Percentiles rank a stretch among this genome's conserved stretches.
Conservation (phyloP, 2,797 vertebrate species). For the Enteromius afrohamiltoni region DNA sequence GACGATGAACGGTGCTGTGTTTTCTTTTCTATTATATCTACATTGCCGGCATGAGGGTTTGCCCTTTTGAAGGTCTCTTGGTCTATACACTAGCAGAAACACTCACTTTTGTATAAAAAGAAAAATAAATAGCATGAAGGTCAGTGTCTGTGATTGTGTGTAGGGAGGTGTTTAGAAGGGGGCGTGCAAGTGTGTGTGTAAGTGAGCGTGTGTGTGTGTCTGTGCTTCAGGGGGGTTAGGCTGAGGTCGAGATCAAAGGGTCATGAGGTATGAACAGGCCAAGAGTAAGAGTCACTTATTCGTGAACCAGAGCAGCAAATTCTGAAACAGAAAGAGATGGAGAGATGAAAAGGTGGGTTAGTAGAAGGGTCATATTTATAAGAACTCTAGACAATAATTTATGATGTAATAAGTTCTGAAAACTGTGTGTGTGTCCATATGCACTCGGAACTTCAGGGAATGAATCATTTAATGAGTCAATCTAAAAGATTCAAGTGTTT, state of each 20-base stretch:
- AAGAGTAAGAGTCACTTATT: slow-evolving; percentile 76
- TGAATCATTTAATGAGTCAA: not conserved
- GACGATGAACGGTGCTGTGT: slow-evolving; percentile 36
- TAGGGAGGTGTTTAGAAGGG: slow-evolving; percentile 41
- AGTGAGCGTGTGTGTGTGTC: slow-evolving; percentile 31
- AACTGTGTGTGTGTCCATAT: not conserved
- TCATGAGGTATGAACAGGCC: slow-evolving; percentile 57
- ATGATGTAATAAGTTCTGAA: not conserved
- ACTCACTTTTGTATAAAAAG: slow-evolving; percentile 75
- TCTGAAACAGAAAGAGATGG: slow-evolving; percentile 81
- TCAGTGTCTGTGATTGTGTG: slow-evolving; percentile 65
- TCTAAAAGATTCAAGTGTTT: not conserved
- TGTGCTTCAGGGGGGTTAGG: slow-evolving; percentile 39
- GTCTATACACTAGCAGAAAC: slow-evolving; percentile 70
- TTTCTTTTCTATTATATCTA: slow-evolving; percentile 67
- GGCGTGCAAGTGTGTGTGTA: slow-evolving; percentile 21
- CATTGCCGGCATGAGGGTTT: slow-evolving; percentile 64
- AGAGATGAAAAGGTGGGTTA: not conserved
- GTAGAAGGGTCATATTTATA: not conserved
- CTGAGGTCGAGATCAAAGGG: slow-evolving; percentile 14
- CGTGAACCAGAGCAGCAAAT: slow-evolving; percentile 89
- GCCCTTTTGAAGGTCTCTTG: slow-evolving; percentile 62
- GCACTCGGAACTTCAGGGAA: no score
- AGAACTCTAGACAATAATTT: not conserved
- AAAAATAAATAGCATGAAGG: slow-evolving; percentile 67